Conservation (phyloP, 1,140 invertebrate species). For the Sweltsa coloradensis region DNA sequence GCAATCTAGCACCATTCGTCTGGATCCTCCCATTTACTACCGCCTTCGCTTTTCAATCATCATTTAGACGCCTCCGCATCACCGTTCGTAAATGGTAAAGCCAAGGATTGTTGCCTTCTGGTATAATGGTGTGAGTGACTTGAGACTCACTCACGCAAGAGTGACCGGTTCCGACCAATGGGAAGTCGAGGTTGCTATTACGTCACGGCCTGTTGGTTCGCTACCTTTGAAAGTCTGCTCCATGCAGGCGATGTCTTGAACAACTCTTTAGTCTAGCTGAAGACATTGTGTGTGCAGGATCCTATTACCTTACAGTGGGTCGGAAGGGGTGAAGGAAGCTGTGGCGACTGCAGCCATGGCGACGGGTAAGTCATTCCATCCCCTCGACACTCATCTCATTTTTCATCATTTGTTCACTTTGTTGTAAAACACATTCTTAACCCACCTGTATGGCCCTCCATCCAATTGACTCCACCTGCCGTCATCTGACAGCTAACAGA, state of each 20-base stretch:
- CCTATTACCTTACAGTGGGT: not conserved
- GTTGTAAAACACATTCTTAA: too few relatives aligned
- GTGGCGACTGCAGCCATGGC: slow-evolving; percentile 6
- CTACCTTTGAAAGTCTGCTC: slow-evolving; percentile 1
- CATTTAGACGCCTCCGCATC: too few relatives aligned
- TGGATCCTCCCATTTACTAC: not conserved
- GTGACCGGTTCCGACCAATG: slow-evolving; percentile 4
- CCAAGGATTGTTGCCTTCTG: not conserved
- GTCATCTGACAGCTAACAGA: too few relatives aligned
- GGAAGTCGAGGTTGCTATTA: not conserved
- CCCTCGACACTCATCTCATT: too few relatives aligned
- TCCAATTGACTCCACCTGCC: too few relatives aligned
- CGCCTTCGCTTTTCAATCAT: not conserved
- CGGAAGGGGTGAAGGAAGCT: not conserved
- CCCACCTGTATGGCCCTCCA: too few relatives aligned
- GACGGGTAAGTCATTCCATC: not conserved
- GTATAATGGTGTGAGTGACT: slow-evolving; percentile 3
- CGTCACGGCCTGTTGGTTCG: slow-evolving; percentile 2
- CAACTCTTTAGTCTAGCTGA: slow-evolving; percentile 3
- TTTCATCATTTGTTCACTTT: too few relatives aligned
- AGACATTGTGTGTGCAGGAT: slow-evolving; percentile 2
- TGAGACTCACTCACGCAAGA: slow-evolving; percentile 6
- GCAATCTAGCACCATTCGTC: too few relatives aligned
- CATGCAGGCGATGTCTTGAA: slow-evolving; percentile 1
- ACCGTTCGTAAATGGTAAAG: slow-evolving; percentile 3